These are phyloP conservation scores for Ammospiza caudacuta DNA, from an alignment of 2,113 vertebrate species.

Conservation along the genomic window DNA sequence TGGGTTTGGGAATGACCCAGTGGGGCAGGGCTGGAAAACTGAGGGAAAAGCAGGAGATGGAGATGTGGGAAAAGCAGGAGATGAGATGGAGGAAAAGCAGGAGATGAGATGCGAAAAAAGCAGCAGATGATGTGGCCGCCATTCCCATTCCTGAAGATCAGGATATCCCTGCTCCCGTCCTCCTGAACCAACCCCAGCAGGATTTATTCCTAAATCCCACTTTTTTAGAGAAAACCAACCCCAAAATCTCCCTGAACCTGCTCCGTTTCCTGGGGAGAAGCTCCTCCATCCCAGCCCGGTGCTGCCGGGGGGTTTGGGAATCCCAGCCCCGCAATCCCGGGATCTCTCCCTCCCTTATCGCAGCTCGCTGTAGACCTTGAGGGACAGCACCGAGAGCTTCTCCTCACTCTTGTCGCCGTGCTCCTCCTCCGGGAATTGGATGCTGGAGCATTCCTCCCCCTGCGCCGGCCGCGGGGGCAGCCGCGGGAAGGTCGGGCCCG, in stretches of 20 bases:
- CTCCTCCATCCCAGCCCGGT: too few relatives aligned
- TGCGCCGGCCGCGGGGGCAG: neutral
- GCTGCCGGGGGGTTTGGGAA: neutral
- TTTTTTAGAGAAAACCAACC: neutral
- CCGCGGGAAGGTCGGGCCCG: neutral
- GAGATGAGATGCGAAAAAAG: too few relatives aligned
- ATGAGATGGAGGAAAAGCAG: neutral
- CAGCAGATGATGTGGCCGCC: too few relatives aligned
- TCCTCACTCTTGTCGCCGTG: conserved; percentile 52
- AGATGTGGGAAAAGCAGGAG: neutral
- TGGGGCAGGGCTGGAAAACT: neutral
- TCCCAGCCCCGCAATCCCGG: neutral
- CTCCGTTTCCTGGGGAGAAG: too few relatives aligned
- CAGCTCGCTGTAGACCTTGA: neutral
- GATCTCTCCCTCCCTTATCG: neutral
- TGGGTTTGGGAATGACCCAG: neutral
- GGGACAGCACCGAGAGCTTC: neutral
- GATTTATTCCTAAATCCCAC: neutral
- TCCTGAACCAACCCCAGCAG: neutral
- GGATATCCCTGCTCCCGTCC: neutral
- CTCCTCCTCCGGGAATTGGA: conserved; percentile 79
- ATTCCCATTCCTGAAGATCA: neutral
- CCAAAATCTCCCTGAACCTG: neutral
- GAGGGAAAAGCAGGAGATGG: neutral
- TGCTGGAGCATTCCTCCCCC: conserved; percentile 66